Conservation (phyloP, 2,888 invertebrate genomes). For the Cantharis lateralis region DNA sequence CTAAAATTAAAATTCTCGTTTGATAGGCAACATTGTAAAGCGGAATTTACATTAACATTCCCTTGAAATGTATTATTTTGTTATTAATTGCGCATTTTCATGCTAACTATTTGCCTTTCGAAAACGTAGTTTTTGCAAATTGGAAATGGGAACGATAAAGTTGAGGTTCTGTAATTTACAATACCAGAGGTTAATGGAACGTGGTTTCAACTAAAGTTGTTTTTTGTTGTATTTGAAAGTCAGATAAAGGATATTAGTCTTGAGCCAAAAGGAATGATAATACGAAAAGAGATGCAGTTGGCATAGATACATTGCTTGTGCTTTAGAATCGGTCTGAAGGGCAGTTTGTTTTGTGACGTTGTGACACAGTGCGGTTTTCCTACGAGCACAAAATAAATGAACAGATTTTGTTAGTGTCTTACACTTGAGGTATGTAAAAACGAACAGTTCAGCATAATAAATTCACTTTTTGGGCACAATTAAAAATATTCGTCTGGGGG, state of each 20-base stretch:
- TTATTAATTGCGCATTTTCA: not conserved
- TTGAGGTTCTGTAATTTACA: not conserved
- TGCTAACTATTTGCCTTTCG: not conserved
- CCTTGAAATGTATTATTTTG: not conserved
- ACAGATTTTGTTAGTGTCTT: slow-evolving; percentile 2
- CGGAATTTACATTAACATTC: not conserved
- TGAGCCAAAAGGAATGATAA: not conserved
- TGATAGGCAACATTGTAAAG: not conserved
- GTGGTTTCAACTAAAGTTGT: not conserved
- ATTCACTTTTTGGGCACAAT: not conserved
- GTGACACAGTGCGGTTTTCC: slow-evolving; percentile 8
- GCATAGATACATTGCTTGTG: slow-evolving; percentile 10
- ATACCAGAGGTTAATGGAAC: not conserved
- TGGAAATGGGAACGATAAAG: not conserved
- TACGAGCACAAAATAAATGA: slow-evolving; percentile 9
- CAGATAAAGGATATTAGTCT: not conserved
- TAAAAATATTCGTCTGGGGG: not conserved
- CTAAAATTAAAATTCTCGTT: not conserved
- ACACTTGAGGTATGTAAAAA: not conserved
- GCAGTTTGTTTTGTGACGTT: slow-evolving; percentile 7
- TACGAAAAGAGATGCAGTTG: slow-evolving; percentile 4
- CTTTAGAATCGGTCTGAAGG: slow-evolving; percentile 8
- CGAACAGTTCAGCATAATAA: too few relatives aligned
- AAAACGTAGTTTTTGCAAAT: not conserved
- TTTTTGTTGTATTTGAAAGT: not conserved